Base-by-base conservation (phyloP, 1,140 invertebrate genomes). In the Hetaerina americana region DNA sequence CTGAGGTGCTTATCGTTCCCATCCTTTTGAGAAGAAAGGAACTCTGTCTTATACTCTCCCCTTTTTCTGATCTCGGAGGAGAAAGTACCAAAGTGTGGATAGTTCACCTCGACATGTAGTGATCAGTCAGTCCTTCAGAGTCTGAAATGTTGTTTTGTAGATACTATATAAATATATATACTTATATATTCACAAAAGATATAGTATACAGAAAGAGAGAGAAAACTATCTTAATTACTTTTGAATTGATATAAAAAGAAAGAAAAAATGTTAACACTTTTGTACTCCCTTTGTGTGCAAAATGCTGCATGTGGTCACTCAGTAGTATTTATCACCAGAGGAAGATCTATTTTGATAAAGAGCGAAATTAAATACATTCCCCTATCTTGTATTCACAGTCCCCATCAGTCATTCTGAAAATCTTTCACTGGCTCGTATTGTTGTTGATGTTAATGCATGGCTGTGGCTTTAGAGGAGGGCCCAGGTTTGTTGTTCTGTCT, bases 121-220 rank as follows among this genome's bases (percentile, higher is more conserved):
- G 40, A 57, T 57, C 40, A 57, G 40, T 57, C 40, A 57, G 40
- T 57, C 40, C 40, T 57, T 57, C 40, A 57, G 40, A 57, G 40
- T 57, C 40, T 57, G 40, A 57, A 57, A 57, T 57, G 40, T 57
- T 57, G 40, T 57, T 57, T 57, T 57, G 40, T 57, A 57, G 40
- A 57, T 57, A 57, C 40, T 57, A 57, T 57, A 57, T 57, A 57
- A 57, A 57, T 57, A 57, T 57, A 57, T 57, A 57, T 57, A 57
- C 40, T 57, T 57, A 57, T 57, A 57, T 57, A 57, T 57, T 57
- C 40, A n/a, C 2, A 57, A n/a, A 57, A 57, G 40, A 57, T 57
- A 57, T 57, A 57, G 40, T 57, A 57, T 57, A 57, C 40, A 57
- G 40, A 57, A n/a, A 57, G 31, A 40, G 40, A 57, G 40, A 57